A percentile compares a stretch with the other conserved stretches of the same genome.
phyloP scores from a whole-genome alignment of 1,140 invertebrate genomes.

The Eupristina koningsbergeri region DNA sequence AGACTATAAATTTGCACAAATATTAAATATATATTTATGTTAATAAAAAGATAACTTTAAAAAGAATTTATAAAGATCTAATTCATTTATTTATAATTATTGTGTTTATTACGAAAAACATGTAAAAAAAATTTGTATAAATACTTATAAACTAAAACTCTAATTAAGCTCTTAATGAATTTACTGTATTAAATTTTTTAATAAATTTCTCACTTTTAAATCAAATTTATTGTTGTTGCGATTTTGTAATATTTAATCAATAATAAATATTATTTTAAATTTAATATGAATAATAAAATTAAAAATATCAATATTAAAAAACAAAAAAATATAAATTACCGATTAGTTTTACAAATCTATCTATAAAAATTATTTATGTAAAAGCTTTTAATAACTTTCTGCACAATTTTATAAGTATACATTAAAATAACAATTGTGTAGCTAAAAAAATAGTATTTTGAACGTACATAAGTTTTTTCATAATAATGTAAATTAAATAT shows the following conservation, averaged over 20 bases:
- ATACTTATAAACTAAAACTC: conserved; percentile 8
- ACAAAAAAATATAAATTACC: too few species aligned
- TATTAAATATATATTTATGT: neutral
- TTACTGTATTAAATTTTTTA: neutral
- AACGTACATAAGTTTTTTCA: too few species aligned
- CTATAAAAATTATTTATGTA: too few species aligned
- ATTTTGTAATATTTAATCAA: conserved; percentile 7
- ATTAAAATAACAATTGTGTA: too few species aligned
- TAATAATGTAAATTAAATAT: too few species aligned
- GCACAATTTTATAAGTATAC: too few species aligned
- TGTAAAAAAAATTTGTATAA: conserved; percentile 29
- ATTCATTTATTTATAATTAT: neutral
- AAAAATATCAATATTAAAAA: too few species aligned
- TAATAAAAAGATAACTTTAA: conserved; percentile 7
- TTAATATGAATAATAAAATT: too few species aligned
- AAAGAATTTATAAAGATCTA: conserved; percentile 5
- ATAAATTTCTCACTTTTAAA: conserved; percentile 1
- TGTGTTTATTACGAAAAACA: conserved; percentile 11
- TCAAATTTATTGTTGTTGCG: neutral
- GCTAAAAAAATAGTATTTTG: too few species aligned
- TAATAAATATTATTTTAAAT: conserved; percentile 25
- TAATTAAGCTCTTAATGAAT: neutral
- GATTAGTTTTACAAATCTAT: too few species aligned
- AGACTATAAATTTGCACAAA: neutral
- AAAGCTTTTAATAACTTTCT: too few species aligned